A percentile compares a stretch with the other conserved stretches of the same genome.
Conservation (phyloP, 2,888 invertebrate species). For the Argyresthia goedartella region DNA sequence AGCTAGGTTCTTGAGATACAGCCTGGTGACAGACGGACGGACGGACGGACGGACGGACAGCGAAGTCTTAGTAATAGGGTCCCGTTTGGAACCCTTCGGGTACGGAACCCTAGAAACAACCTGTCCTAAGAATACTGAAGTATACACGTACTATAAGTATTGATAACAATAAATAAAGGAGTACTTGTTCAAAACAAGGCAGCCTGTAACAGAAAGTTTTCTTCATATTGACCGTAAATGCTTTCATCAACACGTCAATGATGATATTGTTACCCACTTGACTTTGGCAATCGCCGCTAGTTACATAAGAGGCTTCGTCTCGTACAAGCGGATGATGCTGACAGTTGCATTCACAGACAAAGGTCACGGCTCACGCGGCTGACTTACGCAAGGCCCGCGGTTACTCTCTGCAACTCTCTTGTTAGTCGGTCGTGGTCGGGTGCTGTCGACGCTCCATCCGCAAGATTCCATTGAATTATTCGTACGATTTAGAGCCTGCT, state of each 20-base stretch:
- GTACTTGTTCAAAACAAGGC: no score
- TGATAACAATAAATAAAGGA: no score
- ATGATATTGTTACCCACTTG: background rate
- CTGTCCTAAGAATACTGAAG: background rate
- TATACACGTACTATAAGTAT: no score
- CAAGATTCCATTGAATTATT: background rate
- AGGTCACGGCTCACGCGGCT: slow-evolving; percentile 7
- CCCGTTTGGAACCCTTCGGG: no score
- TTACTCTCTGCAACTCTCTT: slow-evolving; percentile 6
- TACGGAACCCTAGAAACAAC: no score
- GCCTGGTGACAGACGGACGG: no score
- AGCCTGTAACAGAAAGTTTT: no score
- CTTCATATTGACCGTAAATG: no score
- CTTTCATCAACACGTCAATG: no score
- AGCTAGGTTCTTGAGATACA: no score
- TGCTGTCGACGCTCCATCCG: slow-evolving; percentile 5
- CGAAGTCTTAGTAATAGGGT: no score
- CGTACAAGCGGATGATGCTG: background rate
- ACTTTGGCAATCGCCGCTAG: background rate
- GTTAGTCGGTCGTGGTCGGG: slow-evolving; percentile 24
- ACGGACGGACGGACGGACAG: no score
- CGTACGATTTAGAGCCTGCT: slow-evolving; percentile 11
- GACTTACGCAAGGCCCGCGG: slow-evolving; percentile 8
- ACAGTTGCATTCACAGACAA: slow-evolving; percentile 3
- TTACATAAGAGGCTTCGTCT: background rate